Evolutionary conservation across 2,113 vertebrate genomes (phyloP), one percentile per base, ranked within the genome.

Genomic region (Ceyx margarethae): DNA sequence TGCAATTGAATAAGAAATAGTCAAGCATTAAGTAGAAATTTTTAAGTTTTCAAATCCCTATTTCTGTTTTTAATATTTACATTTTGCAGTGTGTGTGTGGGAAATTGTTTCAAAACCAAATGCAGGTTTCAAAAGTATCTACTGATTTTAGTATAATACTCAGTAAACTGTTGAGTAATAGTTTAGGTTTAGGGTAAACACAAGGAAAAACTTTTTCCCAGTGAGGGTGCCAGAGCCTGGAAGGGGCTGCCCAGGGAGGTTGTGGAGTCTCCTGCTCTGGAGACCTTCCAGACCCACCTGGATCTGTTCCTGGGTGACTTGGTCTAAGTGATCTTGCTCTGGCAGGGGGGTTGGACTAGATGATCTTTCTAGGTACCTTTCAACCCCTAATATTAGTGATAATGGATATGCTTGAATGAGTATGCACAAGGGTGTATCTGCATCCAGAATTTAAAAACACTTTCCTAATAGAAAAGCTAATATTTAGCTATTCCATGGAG

Each of bases 351-450:
- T 37, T 37, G 37, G 37, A 37, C 37, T 37, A 37, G 37, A 37
- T 37, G 37, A 37, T 37, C 37, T 37, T 37, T 37, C 37, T 37
- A 37, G 37, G 37, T 37, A 37, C 37, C 37, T 37, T 37, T 37
- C 37, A 37, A 37, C 37, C 37, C 37, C 37, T 37, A 37, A 37
- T 37, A 37, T 37, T 37, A 10, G 37, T 37, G 37, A 37, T 23
- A 80, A 85, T 23, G 28, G 9, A 7, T 42, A 13, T 28, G 16
- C 48, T 51, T 37, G 33, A 9, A 7, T 7, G 20, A 61, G 8
- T 4, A 22, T 43, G 21, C 35, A 67, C 0, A 0, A 61, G 5
- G 22, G 14, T 26, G 17, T 7, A 58, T 4, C 37, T 15, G n/a
- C 17, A 45, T 26, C 26, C 21, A 85, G 15, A 37, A 37, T 37